Conservation (phyloP, 2,797 vertebrate genomes). For the Siniperca undulata region DNA sequence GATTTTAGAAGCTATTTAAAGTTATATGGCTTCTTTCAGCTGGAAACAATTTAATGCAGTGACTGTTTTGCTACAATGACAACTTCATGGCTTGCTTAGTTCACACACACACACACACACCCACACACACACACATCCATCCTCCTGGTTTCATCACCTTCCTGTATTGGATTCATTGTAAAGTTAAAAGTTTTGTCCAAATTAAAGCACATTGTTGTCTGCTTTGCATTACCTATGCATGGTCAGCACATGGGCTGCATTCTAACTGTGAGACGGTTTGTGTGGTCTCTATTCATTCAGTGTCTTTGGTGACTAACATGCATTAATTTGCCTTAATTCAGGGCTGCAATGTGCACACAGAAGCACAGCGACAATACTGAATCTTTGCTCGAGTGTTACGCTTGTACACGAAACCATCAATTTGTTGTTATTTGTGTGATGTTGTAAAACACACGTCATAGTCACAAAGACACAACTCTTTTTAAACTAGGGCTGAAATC, state of each 20-base stretch:
- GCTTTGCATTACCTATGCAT: slow-evolving; percentile 61
- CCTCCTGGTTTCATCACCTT: slow-evolving; percentile 42
- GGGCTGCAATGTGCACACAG: slow-evolving; percentile 11
- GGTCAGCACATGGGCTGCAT: slow-evolving; percentile 46
- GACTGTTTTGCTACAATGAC: slow-evolving; percentile 49
- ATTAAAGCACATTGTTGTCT: slow-evolving; percentile 41
- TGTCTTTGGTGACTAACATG: slow-evolving; percentile 43
- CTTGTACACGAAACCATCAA: background rate
- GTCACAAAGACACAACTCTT: background rate
- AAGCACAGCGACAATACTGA: background rate
- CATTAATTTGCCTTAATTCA: slow-evolving; percentile 46
- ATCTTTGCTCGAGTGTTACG: background rate
- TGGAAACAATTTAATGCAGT: slow-evolving; percentile 59
- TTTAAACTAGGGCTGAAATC: background rate
- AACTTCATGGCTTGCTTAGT: slow-evolving; percentile 50
- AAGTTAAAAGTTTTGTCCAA: slow-evolving; percentile 45
- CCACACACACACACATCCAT: slow-evolving; percentile 38
- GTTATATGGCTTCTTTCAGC: slow-evolving; percentile 38
- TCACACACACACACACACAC: too few species aligned
- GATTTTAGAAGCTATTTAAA: slow-evolving; percentile 60
- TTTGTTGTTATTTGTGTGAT: slow-evolving; percentile 1
- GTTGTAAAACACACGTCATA: background rate
- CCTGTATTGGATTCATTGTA: slow-evolving; percentile 17
- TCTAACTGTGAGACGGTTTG: slow-evolving; percentile 36
- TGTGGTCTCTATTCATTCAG: slow-evolving; percentile 63